Base-by-base conservation (phyloP, 2,888 invertebrate genomes). In the Noctua comes region DNA sequence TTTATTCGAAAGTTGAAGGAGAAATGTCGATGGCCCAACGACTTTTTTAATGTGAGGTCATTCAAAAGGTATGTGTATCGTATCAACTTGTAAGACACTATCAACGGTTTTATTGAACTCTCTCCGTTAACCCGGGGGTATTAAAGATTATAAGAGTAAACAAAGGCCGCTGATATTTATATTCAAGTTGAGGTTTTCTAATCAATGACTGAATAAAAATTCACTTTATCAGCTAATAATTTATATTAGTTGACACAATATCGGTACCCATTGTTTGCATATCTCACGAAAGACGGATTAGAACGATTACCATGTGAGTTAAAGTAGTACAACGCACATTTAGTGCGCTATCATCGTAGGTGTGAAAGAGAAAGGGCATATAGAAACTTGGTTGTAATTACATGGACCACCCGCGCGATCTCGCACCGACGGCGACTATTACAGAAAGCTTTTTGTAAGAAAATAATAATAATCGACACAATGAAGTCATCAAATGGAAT, bases 371-470 rank as follows among this genome's bases (percentile, higher is more conserved):
- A 93, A 86, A 92, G 92, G 85, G 81, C 80, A 87, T 89, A 76
- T 80, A 84, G 85, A 88, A 85, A 84, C 86, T 84, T 89, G 86
- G 83, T 82, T 85, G 94, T 95, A 95, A 95, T 95, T 94, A 95
- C 92, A 92, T 90, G 92, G 95, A 95, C 96, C 96, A 95, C 96
- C 95, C 95, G 93, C 90, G 92, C 91, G 94, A 92, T 93, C 91
- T 91, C 89, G 88, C 91, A 86, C 87, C 24, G 51, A 36, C 66
- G 43, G 66, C 66, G n/a, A 86, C 92, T 91, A 94, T 95, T 94
- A 94, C 91, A 88, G 89, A 90, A 89, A 87, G 88, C 88, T 95
- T 94, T 95, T 94, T 94, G 92, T 93, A 89, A 77, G 88, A 90
- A 93, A 93, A 93, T 93, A 92, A 93, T 93, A 92, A 93, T 94